These are phyloP conservation scores for Corythaixoides concolor DNA, from an alignment of 2,113 vertebrate species.

Conservation along the genomic window DNA sequence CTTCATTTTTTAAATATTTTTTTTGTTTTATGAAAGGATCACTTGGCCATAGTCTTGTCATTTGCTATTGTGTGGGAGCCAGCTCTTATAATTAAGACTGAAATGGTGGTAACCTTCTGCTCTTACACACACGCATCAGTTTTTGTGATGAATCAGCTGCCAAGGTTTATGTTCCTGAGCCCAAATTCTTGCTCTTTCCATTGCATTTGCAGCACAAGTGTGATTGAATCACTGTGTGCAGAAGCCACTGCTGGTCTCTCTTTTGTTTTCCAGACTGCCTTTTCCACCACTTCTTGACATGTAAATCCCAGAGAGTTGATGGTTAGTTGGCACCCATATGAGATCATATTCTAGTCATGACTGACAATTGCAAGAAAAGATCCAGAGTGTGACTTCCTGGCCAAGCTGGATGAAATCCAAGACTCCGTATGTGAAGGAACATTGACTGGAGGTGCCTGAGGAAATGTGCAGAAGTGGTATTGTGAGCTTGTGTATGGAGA, in stretches of 20 bases:
- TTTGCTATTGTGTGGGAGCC: neutral
- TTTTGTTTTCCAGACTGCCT: neutral
- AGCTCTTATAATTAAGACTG: neutral
- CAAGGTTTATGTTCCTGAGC: neutral
- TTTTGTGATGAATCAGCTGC: neutral
- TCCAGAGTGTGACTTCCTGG: neutral
- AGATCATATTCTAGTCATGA: neutral
- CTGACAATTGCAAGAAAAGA: constrained; percentile 27
- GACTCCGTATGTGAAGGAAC: neutral
- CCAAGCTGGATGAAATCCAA: constrained; percentile 12
- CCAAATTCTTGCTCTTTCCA: neutral
- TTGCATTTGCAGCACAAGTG: neutral
- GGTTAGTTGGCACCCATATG: neutral
- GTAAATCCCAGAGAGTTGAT: neutral
- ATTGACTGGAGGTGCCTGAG: neutral
- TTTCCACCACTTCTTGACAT: neutral
- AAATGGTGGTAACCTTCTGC: neutral
- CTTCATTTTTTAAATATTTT: too few species aligned
- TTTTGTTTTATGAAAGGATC: neutral
- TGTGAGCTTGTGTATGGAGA: neutral
- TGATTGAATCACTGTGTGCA: neutral
- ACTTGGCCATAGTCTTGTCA: neutral
- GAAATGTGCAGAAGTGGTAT: neutral
- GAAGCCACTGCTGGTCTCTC: neutral
- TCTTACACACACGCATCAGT: rapidly evolving